A percentile compares a stretch with the other conserved stretches of the same genome.
These are phyloP conservation scores for Hetaerina americana DNA, from an alignment of 1,140 invertebrate species.

Conservation along the genomic window DNA sequence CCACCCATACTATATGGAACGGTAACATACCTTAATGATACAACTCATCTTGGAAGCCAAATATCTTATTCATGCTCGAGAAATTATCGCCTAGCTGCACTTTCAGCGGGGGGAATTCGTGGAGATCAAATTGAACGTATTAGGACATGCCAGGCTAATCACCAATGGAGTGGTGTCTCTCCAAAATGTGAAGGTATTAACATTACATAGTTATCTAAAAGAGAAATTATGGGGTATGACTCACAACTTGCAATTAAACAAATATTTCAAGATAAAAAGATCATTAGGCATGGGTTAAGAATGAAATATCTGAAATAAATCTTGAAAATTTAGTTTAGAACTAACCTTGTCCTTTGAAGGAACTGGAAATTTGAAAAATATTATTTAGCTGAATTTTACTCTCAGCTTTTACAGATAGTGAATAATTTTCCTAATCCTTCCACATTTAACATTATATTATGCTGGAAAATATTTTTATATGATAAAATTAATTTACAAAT, in stretches of 20 bases:
- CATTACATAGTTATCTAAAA: too few species aligned
- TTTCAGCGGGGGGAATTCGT: slow-evolving; percentile 12
- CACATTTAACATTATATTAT: too few species aligned
- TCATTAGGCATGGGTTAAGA: too few species aligned
- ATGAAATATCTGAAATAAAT: slow-evolving; percentile 3
- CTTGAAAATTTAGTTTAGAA: background rate
- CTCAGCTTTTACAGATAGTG: too few species aligned
- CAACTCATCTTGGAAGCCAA: slow-evolving; percentile 65
- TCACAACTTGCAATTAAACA: too few species aligned
- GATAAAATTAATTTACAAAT: too few species aligned
- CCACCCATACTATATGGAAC: slow-evolving; percentile 63
- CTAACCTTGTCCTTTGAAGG: too few species aligned
- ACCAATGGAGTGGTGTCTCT: slow-evolving; percentile 66
- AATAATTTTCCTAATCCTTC: too few species aligned
- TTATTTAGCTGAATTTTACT: too few species aligned
- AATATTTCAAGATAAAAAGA: too few species aligned
- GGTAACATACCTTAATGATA: slow-evolving; percentile 58
- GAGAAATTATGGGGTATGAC: too few species aligned
- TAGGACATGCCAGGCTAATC: slow-evolving; percentile 57
- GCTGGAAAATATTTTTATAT: too few species aligned
- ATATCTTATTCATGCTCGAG: slow-evolving; percentile 62
- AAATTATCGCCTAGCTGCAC: slow-evolving; percentile 61
- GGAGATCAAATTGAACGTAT: slow-evolving; percentile 2
- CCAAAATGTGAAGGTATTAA: slow-evolving; percentile 80
- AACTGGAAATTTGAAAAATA: background rate